Conservation (phyloP, 1,140 invertebrate species). For the Andricus grossulariae region DNA sequence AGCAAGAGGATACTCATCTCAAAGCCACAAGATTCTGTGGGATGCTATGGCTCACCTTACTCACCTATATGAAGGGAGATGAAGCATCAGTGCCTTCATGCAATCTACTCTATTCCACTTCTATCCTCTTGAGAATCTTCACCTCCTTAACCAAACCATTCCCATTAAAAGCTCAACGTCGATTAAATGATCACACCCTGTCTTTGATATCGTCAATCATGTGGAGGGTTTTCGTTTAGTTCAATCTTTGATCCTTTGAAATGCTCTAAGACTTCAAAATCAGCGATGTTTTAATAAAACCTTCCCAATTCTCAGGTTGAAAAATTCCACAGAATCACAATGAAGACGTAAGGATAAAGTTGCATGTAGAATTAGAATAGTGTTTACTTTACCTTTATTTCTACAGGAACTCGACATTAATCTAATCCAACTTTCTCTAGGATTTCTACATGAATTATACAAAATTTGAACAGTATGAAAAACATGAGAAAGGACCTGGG, state of each 20-base stretch:
- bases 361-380: no score
- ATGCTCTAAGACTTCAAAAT: no score
- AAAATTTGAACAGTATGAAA: no score
- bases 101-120: constrained; percentile 22
- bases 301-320: no score
- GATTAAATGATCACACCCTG: constrained; percentile 16
- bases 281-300: no score
- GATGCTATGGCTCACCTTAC: background rate
- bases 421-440: no score
- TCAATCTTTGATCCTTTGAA: background rate
- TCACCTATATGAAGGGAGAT: background rate
- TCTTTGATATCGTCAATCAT: constrained; percentile 4
- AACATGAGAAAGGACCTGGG: no score
- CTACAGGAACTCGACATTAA: no score
- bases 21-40: constrained; percentile 1
- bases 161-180: constrained; percentile 17
- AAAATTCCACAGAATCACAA: no score
- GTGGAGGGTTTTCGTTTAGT: background rate
- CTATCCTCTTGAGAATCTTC: background rate
- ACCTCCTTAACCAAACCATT: constrained; percentile 1
- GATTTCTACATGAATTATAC: no score
- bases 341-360: no score
- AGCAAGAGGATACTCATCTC: constrained; percentile 28
- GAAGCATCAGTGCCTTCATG: background rate
- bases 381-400: no score